Evolutionary conservation across 2,797 vertebrate species (phyloP), one percentile per base, ranked within the genome.

Genomic region (Brachymystax lenok): DNA sequence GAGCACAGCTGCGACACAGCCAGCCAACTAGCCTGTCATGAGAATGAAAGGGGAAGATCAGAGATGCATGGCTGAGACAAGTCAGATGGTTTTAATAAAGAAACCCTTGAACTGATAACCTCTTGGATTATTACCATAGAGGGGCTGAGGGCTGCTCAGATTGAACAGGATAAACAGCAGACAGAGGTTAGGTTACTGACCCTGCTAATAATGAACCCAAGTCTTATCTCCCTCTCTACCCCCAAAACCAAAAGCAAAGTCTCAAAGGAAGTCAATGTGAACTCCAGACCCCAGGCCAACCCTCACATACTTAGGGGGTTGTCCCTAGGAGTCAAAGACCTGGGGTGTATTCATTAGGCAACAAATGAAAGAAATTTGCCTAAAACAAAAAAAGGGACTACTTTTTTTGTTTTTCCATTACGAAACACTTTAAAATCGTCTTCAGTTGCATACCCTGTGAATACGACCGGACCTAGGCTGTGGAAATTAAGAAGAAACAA

Each of bases 41-140:
- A 28, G 50, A 72, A 54, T 13, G 46, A 28, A 24, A 7, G 7
- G 14, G 52, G 14, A 54, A 54, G 52, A 54, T 54, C 52, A 54
- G 51, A 28, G 61, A 12, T 64, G n/a, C 5, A 24, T 24, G 24
- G n/a, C 61, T 27, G n/a, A 64, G 21, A 24, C 17, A 51, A 27
- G 27, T 77, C 59, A 56, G 54, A 74, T 51, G 52, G 51, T 59
- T 61, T 64, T 24, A 21, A 71, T 54, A 12, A 33, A 70, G 17
- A 40, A n/a, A 8, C 67, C 78, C 80, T 80, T 82, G 82, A 85
- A 81, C 76, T 79, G 80, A 80, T 83, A 82, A 85, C 84, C 84
- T 79, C 69, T 35, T 30, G 71, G 66, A 66, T 24, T 85, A 83
- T 83, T 82, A 74, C 64, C 27, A 50, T 46, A 52, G 64, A 81